phyloP scores from a whole-genome alignment of 1,140 invertebrate genomes.

The Brachionus koreanus region DNA sequence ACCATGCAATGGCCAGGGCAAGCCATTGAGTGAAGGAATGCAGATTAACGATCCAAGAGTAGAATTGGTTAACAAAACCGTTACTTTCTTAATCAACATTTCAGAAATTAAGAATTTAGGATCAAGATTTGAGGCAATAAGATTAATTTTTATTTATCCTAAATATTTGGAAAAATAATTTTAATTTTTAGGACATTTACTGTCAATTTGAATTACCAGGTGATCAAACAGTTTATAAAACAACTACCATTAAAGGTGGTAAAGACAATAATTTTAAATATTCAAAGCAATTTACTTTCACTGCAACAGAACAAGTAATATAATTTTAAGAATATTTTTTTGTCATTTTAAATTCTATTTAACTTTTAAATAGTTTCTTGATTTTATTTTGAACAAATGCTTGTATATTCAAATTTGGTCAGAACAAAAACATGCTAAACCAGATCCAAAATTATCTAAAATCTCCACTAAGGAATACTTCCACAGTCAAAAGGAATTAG shows the following conservation, averaged over 20 bases:
- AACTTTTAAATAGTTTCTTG: constrained; percentile 18
- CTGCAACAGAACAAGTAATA: constrained; percentile 17
- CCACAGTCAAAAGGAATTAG: constrained; percentile 24
- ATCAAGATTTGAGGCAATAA: not conserved
- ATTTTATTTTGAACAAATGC: constrained; percentile 32
- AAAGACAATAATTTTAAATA: constrained; percentile 37
- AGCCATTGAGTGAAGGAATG: constrained; percentile 60
- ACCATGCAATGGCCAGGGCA: constrained; percentile 59
- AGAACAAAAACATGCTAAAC: constrained; percentile 43
- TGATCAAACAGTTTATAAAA: constrained; percentile 41
- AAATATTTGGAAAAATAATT: not conserved
- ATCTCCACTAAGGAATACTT: constrained; percentile 29
- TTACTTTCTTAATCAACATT: constrained; percentile 61
- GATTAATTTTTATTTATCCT: not conserved
- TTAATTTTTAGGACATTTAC: constrained; percentile 32
- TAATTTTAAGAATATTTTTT: not conserved
- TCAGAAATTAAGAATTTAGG: constrained; percentile 48
- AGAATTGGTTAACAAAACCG: constrained; percentile 58
- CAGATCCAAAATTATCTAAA: not conserved
- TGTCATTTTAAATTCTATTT: not conserved
- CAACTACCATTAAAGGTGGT: constrained; percentile 3
- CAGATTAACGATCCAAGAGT: constrained; percentile 60
- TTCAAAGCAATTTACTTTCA: constrained; percentile 35
- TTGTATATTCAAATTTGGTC: constrained; percentile 44
- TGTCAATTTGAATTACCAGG: constrained; percentile 20